phyloP scores from a whole-genome alignment of 2,888 invertebrate species.

The Palloptera scutellata region DNA sequence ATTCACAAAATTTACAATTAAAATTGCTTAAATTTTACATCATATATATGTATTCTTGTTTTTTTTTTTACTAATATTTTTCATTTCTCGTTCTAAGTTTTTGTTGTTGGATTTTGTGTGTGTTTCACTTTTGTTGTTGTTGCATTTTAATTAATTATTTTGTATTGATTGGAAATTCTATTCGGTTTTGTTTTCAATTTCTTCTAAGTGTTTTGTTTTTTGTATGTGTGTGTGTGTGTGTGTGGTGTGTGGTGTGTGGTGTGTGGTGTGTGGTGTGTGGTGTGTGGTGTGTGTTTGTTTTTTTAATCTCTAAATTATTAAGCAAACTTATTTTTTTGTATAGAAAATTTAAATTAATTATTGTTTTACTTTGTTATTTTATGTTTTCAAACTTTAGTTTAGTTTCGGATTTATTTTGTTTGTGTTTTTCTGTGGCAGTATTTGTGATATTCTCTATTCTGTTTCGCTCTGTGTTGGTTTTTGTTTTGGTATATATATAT shows the following conservation, averaged over 20 bases:
- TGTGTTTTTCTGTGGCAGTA: constrained; percentile 22
- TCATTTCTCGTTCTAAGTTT: constrained; percentile 10
- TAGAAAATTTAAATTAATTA: constrained; percentile 28
- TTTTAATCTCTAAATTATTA: constrained; percentile 7
- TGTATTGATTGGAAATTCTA: too few relatives aligned
- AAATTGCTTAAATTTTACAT: constrained; percentile 34
- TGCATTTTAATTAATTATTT: too few relatives aligned
- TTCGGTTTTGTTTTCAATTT: too few relatives aligned
- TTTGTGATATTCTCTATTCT: constrained; percentile 21
- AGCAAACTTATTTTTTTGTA: neutral
- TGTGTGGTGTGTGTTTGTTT: constrained; percentile 9
- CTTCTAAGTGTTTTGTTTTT: neutral
- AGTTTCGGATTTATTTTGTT: constrained; percentile 12
- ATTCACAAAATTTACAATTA: constrained; percentile 35
- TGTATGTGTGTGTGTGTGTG: neutral
- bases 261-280: neutral
- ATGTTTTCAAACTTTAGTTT: constrained; percentile 24
- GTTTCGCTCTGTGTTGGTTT: too few relatives aligned
- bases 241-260: neutral
- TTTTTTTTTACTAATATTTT: constrained; percentile 8
- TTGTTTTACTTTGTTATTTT: constrained; percentile 22
- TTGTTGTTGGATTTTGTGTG: neutral
- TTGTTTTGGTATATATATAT: constrained; percentile 9
- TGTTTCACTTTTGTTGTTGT: too few relatives aligned
- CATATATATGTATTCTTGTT: constrained; percentile 17